Percentiles rank a stretch among this genome's conserved stretches.
Evolutionary conservation across 2,888 invertebrate species (phyloP).

Genomic region (Hemaris fuciformis): DNA sequence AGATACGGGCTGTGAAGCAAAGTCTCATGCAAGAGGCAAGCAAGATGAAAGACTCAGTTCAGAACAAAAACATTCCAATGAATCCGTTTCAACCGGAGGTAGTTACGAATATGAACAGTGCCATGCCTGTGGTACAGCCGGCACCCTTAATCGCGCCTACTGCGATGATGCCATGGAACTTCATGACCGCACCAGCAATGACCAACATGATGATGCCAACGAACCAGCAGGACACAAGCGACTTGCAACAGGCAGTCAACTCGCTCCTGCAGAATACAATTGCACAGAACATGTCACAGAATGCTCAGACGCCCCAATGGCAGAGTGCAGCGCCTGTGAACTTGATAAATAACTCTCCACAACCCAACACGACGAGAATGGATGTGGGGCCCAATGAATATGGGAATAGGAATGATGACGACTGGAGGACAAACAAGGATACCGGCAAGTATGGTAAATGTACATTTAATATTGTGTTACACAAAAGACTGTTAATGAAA

Average conservation of each 20-base stretch:
- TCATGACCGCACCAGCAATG: background rate
- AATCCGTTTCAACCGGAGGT: background rate
- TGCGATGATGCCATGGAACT: background rate
- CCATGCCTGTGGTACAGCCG: background rate
- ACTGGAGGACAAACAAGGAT: background rate
- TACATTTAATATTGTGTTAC: no score
- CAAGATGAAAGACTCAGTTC: conserved; percentile 12
- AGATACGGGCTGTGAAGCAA: conserved; percentile 27
- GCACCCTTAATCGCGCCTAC: background rate
- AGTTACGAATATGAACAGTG: no score
- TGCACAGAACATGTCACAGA: no score
- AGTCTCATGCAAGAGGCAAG: conserved; percentile 21
- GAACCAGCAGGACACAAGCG: background rate
- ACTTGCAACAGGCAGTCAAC: background rate
- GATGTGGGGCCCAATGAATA: background rate
- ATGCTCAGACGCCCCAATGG: background rate
- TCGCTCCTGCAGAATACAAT: background rate
- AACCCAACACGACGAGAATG: background rate
- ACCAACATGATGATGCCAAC: background rate
- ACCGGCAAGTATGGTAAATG: background rate
- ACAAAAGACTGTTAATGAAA: no score
- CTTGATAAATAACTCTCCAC: background rate
- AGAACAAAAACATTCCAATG: background rate
- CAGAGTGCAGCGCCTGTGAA: background rate
- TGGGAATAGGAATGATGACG: background rate